Evolutionary conservation across 2,797 vertebrate genomes (phyloP).

Genomic region (Myioborus miniatus): DNA sequence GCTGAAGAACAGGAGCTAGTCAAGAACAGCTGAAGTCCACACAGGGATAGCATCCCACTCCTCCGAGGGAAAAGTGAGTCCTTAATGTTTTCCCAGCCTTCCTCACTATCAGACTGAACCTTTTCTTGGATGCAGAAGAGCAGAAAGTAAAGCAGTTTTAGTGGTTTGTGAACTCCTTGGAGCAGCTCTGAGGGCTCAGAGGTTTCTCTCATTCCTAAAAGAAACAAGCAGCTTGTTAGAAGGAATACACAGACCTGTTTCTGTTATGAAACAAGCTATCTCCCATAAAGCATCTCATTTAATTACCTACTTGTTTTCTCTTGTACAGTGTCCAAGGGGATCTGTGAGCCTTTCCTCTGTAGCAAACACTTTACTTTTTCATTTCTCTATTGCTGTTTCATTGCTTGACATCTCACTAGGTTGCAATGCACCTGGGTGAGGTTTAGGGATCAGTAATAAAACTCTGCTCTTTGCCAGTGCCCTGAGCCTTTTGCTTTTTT

Average conservation of each 20-base stretch:
- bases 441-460: not conserved
- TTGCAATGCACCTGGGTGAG: not conserved
- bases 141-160: constrained; percentile 18
- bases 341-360: not conserved
- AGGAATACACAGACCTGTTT: constrained; percentile 20
- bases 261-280: constrained; percentile 53
- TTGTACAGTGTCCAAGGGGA: not conserved
- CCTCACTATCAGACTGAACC: not conserved
- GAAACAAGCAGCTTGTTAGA: constrained; percentile 77
- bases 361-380: not conserved
- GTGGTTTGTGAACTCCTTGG: not conserved
- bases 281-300: not conserved
- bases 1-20: not conserved
- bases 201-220: constrained; percentile 76
- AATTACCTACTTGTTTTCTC: not conserved
- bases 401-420: not conserved
- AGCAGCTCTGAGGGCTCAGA: not conserved
- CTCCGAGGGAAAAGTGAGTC: not conserved
- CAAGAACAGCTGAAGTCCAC: not conserved
- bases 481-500: not conserved
- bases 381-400: not conserved
- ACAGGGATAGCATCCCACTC: not conserved
- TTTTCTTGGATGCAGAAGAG: constrained; percentile 12
- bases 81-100: not conserved
- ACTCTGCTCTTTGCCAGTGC: not conserved